A percentile compares a stretch with the other conserved stretches of the same genome.
These are phyloP conservation scores for Danio albolineatus DNA, from an alignment of 2,797 vertebrate genomes.

Conservation along the genomic window DNA sequence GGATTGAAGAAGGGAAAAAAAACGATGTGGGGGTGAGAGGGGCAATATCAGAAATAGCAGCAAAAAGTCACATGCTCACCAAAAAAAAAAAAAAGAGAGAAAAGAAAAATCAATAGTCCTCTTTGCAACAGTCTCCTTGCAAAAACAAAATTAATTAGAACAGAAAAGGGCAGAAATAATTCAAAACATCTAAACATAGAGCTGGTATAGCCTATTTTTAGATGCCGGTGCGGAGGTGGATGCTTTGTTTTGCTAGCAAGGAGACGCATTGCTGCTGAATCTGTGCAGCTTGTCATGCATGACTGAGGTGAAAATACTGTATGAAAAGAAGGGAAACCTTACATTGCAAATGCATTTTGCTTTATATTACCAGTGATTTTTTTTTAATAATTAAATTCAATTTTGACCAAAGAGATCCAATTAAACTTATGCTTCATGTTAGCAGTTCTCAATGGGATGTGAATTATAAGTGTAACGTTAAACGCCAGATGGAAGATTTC, in stretches of 20 bases:
- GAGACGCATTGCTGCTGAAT: not conserved
- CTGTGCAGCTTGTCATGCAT: not conserved
- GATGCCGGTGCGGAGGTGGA: not conserved
- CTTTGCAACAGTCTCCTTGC: slow-evolving; percentile 24
- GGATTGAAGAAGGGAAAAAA: slow-evolving; percentile 35
- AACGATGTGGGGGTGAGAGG: not conserved
- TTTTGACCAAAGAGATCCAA: not conserved
- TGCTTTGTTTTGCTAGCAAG: not conserved
- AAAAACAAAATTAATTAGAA: slow-evolving; percentile 22
- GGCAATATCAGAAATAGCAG: slow-evolving; percentile 60
- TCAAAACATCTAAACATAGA: slow-evolving; percentile 22
- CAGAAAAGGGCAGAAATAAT: slow-evolving; percentile 20
- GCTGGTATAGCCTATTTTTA: not conserved
- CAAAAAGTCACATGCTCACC: slow-evolving; percentile 38
- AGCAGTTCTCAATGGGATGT: not conserved
- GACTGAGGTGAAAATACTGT: not conserved
- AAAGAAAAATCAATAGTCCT: slow-evolving; percentile 61
- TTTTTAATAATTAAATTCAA: no score
- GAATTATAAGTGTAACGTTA: slow-evolving; percentile 36
- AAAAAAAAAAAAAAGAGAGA: slow-evolving; percentile 34
- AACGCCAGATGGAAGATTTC: slow-evolving; percentile 63
- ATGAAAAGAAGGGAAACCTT: not conserved
- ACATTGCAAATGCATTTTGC: no score
- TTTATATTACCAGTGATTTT: not conserved
- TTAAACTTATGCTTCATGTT: slow-evolving; percentile 4